Conservation (phyloP, 2,888 invertebrate genomes). For the Flexamia atlantica region DNA sequence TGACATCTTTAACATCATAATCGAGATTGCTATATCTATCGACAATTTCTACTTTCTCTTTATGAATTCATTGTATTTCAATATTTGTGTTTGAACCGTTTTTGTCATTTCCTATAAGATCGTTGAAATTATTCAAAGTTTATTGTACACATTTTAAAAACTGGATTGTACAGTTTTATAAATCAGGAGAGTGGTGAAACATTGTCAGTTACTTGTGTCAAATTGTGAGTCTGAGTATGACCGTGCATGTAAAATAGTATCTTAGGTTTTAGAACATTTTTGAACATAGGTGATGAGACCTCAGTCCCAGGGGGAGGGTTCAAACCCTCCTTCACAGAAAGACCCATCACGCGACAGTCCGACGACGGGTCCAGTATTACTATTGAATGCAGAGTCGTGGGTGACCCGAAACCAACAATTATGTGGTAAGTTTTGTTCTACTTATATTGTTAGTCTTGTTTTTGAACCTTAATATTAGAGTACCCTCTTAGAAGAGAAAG, state of each 20-base stretch:
- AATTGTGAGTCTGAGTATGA: constrained; percentile 64
- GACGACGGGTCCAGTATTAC: constrained; percentile 97
- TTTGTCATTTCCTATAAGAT: not conserved
- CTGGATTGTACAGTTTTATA: not conserved
- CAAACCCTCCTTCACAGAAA: constrained; percentile 98
- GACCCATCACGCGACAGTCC: constrained; percentile 97
- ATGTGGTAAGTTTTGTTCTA: constrained; percentile 85
- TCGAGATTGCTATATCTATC: not conserved
- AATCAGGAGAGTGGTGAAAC: constrained; percentile 18
- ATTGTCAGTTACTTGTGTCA: constrained; percentile 70
- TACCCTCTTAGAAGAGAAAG: too few species aligned
- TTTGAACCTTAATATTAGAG: too few species aligned
- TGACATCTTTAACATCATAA: constrained; percentile 2
- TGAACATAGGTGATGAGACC: constrained; percentile 91
- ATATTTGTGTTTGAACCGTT: not conserved
- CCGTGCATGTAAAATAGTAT: constrained; percentile 6
- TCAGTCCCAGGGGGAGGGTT: constrained; percentile 95
- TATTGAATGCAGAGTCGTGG: constrained; percentile 98
- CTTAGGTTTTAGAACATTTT: constrained; percentile 64
- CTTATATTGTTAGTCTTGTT: too few species aligned
- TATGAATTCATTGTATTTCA: constrained; percentile 18
- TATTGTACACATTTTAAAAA: not conserved
- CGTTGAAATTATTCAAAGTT: not conserved
- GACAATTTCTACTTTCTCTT: constrained; percentile 6
- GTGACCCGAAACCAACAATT: constrained; percentile 96